phyloP scores from a whole-genome alignment of 2,797 vertebrate genomes.

The Iguana delicatissima region DNA sequence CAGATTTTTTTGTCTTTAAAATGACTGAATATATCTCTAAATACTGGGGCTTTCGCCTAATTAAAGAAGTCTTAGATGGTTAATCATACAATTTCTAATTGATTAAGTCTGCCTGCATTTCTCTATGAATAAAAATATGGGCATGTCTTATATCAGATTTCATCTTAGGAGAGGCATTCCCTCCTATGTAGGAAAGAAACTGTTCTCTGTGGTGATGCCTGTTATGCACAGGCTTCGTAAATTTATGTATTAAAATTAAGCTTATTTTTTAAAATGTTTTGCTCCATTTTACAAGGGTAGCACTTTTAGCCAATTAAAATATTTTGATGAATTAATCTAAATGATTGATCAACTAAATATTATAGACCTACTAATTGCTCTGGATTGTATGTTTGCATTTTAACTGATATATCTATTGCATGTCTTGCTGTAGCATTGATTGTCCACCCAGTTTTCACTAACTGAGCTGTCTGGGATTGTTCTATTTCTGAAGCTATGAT shows the following conservation, averaged over 20 bases:
- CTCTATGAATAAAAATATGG: background rate
- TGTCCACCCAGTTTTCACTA: slow-evolving; percentile 65
- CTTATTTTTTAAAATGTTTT: background rate
- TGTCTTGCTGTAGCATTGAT: slow-evolving; percentile 67
- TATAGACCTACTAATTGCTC: slow-evolving; percentile 59
- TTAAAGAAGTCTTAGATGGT: background rate
- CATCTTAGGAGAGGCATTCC: background rate
- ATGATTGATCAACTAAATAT: slow-evolving; percentile 13
- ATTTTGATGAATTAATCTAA: background rate
- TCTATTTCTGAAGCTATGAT: slow-evolving; percentile 69
- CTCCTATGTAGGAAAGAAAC: background rate
- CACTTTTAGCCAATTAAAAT: background rate
- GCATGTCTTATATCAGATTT: too few species aligned
- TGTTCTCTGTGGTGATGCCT: background rate
- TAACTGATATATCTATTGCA: slow-evolving; percentile 71
- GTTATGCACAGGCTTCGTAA: background rate
- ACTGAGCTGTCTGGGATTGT: slow-evolving; percentile 67
- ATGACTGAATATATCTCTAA: slow-evolving; percentile 64
- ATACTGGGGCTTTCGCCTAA: slow-evolving; percentile 21
- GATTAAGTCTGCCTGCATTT: slow-evolving; percentile 9
- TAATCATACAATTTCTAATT: slow-evolving; percentile 10
- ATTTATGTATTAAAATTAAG: background rate
- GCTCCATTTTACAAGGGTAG: background rate
- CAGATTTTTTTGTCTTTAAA: slow-evolving; percentile 60
- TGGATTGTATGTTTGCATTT: slow-evolving; percentile 68